These are phyloP conservation scores for Malthinus seriepunctatus DNA, from an alignment of 2,888 invertebrate species.

Conservation along the genomic window DNA sequence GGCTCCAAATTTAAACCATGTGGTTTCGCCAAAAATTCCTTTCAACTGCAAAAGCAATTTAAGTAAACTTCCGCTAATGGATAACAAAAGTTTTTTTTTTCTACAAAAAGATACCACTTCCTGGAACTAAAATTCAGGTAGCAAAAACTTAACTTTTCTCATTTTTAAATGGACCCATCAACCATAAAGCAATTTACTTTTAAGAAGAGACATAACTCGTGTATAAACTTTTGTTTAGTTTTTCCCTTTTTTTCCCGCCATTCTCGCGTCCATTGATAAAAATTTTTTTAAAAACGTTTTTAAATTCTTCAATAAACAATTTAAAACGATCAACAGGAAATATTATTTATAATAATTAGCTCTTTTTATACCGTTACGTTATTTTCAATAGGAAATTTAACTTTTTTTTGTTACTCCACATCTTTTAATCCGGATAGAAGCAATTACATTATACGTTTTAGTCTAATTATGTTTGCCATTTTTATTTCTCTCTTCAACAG, in stretches of 20 bases:
- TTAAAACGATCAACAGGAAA: constrained; percentile 2
- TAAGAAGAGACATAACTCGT: no score
- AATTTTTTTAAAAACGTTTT: neutral
- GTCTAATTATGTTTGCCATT: neutral
- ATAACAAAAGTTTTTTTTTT: neutral
- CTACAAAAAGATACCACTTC: neutral
- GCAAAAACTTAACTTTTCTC: neutral
- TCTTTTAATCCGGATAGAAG: constrained; percentile 4
- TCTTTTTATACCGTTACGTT: constrained; percentile 2
- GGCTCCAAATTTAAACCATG: no score
- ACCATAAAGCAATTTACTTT: no score
- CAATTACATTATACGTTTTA: neutral
- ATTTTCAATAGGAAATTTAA: constrained; percentile 1
- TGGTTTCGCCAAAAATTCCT: neutral
- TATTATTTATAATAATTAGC: neutral
- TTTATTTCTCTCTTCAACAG: neutral
- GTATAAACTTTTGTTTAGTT: no score
- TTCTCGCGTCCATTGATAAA: no score
- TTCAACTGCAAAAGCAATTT: neutral
- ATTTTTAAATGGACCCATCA: neutral
- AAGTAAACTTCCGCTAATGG: neutral
- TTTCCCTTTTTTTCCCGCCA: no score
- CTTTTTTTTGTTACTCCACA: neutral
- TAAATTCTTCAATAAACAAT: neutral
- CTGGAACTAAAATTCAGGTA: constrained; percentile 2